phyloP scores from a whole-genome alignment of 2,888 invertebrate species.

The Luffia ferchaultella region DNA sequence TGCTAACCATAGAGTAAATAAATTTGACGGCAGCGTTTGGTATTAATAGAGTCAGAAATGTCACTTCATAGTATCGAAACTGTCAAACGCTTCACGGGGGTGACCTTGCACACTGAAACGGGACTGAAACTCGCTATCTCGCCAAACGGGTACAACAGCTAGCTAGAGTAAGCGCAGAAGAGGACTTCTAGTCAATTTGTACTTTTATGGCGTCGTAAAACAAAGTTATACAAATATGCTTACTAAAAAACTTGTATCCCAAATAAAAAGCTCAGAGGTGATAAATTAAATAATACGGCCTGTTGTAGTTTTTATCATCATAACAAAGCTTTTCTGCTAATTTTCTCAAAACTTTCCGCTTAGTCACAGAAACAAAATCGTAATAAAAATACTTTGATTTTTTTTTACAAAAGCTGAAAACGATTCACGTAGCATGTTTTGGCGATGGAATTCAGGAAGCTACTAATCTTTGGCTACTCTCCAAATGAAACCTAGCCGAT shows the following conservation, averaged over 20 bases:
- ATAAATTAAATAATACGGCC: neutral
- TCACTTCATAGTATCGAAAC: no score
- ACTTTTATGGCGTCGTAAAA: no score
- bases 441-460: neutral
- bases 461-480: neutral
- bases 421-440: neutral
- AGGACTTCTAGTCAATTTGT: neutral
- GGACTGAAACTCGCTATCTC: no score
- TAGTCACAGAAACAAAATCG: neutral
- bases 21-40: no score
- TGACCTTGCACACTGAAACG: no score
- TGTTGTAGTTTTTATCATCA: neutral
- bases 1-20: no score
- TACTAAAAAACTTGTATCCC: no score
- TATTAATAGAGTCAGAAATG: no score
- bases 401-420: neutral
- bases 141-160: no score
- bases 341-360: neutral
- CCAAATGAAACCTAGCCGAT: neutral
- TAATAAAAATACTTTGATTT: neutral
- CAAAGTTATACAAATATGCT: neutral
- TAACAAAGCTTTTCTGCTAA: neutral
- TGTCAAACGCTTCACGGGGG: no score
- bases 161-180: neutral
- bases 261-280: no score